Percentiles rank a stretch among this genome's conserved stretches.
Evolutionary conservation across 2,888 invertebrate genomes (phyloP).

Genomic region (Quadroppia sp.): DNA sequence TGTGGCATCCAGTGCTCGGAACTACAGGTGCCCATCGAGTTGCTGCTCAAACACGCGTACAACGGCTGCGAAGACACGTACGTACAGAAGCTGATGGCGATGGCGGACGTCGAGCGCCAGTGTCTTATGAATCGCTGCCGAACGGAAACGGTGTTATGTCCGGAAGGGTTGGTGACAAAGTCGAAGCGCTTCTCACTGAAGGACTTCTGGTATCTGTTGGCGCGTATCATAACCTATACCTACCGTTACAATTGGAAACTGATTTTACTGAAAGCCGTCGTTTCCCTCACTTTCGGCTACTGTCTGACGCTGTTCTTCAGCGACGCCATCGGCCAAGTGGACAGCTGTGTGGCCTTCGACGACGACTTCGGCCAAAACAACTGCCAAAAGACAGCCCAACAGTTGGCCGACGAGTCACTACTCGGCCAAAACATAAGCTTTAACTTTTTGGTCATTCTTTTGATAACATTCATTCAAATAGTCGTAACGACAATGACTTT

Average conservation of each 20-base stretch:
- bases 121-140: background rate
- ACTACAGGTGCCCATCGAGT: slow-evolving; percentile 32
- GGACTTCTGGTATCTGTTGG: slow-evolving; percentile 25
- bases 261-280: slow-evolving; percentile 2
- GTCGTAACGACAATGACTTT: slow-evolving; percentile 29
- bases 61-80: background rate
- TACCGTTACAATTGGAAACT: slow-evolving; percentile 35
- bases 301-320: slow-evolving; percentile 27
- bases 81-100: slow-evolving; percentile 12
- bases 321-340: slow-evolving; percentile 21
- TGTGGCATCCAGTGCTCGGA: background rate
- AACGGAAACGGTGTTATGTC: background rate
- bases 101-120: background rate
- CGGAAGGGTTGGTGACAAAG: slow-evolving; percentile 24
- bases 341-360: slow-evolving; percentile 20
- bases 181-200: slow-evolving; percentile 27
- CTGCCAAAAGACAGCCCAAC: background rate
- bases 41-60: slow-evolving; percentile 36
- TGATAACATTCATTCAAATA: slow-evolving; percentile 34
- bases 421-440: slow-evolving; percentile 28
- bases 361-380: background rate
- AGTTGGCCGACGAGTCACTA: slow-evolving; percentile 32
- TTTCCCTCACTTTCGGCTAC: slow-evolving; percentile 18
- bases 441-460: slow-evolving; percentile 25
- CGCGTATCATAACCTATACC: slow-evolving; percentile 31